Base-by-base conservation (phyloP, 1,140 invertebrate species). In the Sinonovacula constricta region DNA sequence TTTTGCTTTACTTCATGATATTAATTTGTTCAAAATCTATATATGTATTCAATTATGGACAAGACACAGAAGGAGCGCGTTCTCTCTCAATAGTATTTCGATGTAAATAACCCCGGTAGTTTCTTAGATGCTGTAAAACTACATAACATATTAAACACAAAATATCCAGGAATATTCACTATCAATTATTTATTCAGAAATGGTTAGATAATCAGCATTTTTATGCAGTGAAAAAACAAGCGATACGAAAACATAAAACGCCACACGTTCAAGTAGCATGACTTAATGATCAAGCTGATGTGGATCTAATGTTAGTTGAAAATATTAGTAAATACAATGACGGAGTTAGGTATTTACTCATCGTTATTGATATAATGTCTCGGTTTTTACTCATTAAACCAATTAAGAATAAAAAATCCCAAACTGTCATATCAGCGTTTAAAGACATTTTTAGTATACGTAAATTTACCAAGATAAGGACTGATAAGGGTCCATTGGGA, bases 131-230 rank as follows among this genome's bases (percentile, higher is more conserved):
- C 56, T 49, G 51, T 31, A 24, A 75, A 66, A 33, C 56, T 66
- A 54, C 22, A 36, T 1, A 51, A 36, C 33, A 24, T 63, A 65
- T 56, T 65, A 31, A 39, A 75, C 7, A 39, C 24, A 65, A 75
- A 53, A 54, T 75, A 75, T 24, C 59, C 71, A 18, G 51, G 71
- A 56, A 14, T 54, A 66, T 75, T 75, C 45, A 75, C 22, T 30
- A 3, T 65, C 36, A 28, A 0, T 26, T n/a, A n/a, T 65, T 66
- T 28, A 75, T 75, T 34, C 51, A 75, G 18, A 54, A 75, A 18
- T 75, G 71, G 71, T 31, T 75, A 24, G 66, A 75, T 53, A 74
- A 74, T 53, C 56, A 74, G 24, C 57, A 74, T 31, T 15, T 24
- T 3, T 75, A 75, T 24, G 24, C 71, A 0, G 1, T 75, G 12